A percentile compares a stretch with the other conserved stretches of the same genome.
Evolutionary conservation across 2,888 invertebrate genomes (phyloP).

Genomic region (Mesorhabditis spiculigera): DNA sequence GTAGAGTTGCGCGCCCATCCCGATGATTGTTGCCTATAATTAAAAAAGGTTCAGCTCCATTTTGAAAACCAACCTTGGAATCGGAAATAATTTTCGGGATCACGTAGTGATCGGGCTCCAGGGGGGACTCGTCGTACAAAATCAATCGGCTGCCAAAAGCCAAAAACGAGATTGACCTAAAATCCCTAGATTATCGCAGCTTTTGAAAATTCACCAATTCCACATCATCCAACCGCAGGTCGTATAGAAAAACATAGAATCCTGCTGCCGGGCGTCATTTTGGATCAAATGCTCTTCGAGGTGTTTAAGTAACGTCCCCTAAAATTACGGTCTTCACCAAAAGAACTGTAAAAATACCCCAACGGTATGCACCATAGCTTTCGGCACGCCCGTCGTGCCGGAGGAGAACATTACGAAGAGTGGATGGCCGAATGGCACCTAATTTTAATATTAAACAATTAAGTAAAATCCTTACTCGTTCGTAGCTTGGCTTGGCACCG

Average conservation of each 20-base stretch:
- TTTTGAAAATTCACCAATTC: conserved; percentile 64
- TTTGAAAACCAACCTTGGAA: neutral
- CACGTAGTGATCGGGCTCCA: conserved; percentile 60
- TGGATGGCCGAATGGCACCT: conserved; percentile 66
- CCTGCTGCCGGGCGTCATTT: conserved; percentile 61
- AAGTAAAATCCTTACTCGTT: conserved; percentile 18
- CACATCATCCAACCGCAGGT: conserved; percentile 70
- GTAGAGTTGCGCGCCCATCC: conserved; percentile 66
- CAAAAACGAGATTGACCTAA: conserved; percentile 60
- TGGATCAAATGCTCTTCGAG: conserved; percentile 66
- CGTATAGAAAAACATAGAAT: conserved; percentile 66
- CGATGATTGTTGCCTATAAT: conserved; percentile 63
- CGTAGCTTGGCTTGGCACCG: conserved; percentile 18
- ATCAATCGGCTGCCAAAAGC: conserved; percentile 59
- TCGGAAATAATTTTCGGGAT: neutral
- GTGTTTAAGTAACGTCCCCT: conserved; percentile 67
- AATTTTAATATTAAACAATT: conserved; percentile 38
- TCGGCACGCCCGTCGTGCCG: conserved; percentile 67
- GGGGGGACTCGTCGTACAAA: conserved; percentile 66
- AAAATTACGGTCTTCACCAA: conserved; percentile 18
- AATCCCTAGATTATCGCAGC: neutral
- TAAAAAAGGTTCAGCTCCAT: neutral
- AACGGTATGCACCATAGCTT: conserved; percentile 66
- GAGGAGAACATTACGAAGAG: conserved; percentile 66
- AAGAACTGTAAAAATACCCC: conserved; percentile 61